phyloP scores from a whole-genome alignment of 2,113 vertebrate genomes.

The Cryptoleucopteryx plumbea region DNA sequence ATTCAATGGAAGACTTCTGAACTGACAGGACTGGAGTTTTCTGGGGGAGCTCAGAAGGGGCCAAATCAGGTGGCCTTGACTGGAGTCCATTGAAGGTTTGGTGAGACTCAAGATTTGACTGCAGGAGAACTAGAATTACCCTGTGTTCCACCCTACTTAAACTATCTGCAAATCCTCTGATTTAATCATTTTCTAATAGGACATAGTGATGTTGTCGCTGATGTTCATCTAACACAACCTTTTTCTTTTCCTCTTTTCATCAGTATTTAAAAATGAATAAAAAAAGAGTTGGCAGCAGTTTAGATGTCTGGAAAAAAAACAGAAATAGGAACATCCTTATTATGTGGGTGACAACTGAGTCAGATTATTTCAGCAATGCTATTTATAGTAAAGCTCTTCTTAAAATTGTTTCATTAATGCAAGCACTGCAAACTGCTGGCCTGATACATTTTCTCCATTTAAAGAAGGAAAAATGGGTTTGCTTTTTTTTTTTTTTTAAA shows the following conservation, averaged over 20 bases:
- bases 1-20: background rate
- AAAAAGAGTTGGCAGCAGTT: background rate
- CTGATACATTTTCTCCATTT: background rate
- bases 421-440: background rate
- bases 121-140: background rate
- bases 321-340: slow-evolving; percentile 17
- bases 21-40: background rate
- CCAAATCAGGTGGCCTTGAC: background rate
- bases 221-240: background rate
- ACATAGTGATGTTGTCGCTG: background rate
- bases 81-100: background rate
- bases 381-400: slow-evolving; percentile 15
- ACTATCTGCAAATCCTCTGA: background rate
- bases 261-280: background rate
- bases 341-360: slow-evolving; percentile 12
- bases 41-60: background rate
- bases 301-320: background rate
- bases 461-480: background rate
- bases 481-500: background rate
- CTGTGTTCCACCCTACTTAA: background rate
- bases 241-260: background rate
- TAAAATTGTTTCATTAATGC: background rate
- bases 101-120: background rate
- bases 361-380: background rate
- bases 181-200: background rate